A percentile compares a stretch with the other conserved stretches of the same genome.
phyloP scores from a whole-genome alignment of 35 echinoderm and acorn worm species.

The Hemicentrotus pulcherrimus region DNA sequence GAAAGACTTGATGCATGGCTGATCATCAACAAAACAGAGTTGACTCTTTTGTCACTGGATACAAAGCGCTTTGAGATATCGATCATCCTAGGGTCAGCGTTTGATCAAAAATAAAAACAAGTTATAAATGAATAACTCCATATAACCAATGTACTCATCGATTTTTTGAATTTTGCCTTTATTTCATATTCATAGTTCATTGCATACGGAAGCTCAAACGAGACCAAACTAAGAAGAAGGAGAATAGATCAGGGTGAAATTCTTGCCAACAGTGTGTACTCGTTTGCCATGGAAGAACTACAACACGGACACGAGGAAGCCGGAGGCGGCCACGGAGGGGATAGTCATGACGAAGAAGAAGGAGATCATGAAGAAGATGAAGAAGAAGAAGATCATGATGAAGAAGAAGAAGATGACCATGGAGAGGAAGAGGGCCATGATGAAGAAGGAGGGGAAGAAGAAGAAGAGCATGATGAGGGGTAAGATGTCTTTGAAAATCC shows the following conservation, averaged over 20 bases:
- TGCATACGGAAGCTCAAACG: background rate
- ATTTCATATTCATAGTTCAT: background rate
- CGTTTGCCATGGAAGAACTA: background rate
- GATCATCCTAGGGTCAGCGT: too few relatives aligned
- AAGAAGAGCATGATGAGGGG: background rate
- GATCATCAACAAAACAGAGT: too few relatives aligned
- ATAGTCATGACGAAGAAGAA: background rate
- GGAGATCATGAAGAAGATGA: background rate
- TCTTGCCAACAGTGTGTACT: background rate
- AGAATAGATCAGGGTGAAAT: background rate
- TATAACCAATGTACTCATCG: background rate
- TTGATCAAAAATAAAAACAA: too few relatives aligned
- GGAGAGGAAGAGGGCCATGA: background rate
- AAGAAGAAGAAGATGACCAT: background rate
- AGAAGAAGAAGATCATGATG: background rate
- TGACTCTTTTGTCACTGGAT: too few relatives aligned
- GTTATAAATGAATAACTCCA: too few relatives aligned
- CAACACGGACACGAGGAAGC: background rate
- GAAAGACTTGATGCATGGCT: too few relatives aligned
- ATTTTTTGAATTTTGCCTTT: background rate
- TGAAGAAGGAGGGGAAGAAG: background rate
- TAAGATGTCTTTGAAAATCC: background rate
- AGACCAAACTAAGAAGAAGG: background rate
- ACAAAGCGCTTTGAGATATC: too few relatives aligned
- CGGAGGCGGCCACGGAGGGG: background rate